Evolutionary conservation across 2,113 vertebrate genomes (phyloP), one percentile per base, ranked within the genome.

Genomic region (Columba janthina): DNA sequence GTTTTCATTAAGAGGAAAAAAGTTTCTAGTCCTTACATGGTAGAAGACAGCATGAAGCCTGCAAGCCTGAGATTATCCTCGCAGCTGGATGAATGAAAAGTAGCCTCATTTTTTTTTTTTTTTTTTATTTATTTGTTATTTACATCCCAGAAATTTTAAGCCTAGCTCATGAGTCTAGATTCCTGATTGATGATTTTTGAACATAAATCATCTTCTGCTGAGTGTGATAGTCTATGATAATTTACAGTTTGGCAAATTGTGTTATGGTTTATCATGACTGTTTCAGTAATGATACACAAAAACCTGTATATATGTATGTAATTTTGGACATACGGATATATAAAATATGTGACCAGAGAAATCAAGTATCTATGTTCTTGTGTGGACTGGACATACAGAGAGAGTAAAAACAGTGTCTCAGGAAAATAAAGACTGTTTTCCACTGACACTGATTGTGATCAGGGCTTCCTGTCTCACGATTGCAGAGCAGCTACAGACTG

Each of bases 1-100:
- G 24, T 83, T 96, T 94, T 91, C 91, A 90, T 90, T 84, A 93
- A 88, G 93, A 77, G 24, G 46, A 90, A 80, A 90, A 42, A 94
- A 60, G 8, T 70, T 94, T 64, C 76, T 88, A 53, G 72, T 48
- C 29, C 40, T 93, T 64, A 31, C 12, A 70, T 5, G 2, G 25
- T 19, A 84, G 51, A 90, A 88, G 25, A 15, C 53, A 93, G 57
- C 48, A 50, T 40, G 32, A 92, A 74, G 61, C 62, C 50, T 77
- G 46, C n/a, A 77, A 89, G 13, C 21, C 51, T 66, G 15, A 88
- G 51, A 84, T 74, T 71, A 71, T 5, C 4, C 29, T 74, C 14
- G 36, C 10, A 44, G 19, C 0, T 70, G 29, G 10, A 74, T 53
- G 62, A 93, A 71, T 64, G 15, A 91, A 83, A 91, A 60, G 18